Evolutionary conservation across 2,113 vertebrate species (phyloP).

Genomic region (Pavo muticus): DNA sequence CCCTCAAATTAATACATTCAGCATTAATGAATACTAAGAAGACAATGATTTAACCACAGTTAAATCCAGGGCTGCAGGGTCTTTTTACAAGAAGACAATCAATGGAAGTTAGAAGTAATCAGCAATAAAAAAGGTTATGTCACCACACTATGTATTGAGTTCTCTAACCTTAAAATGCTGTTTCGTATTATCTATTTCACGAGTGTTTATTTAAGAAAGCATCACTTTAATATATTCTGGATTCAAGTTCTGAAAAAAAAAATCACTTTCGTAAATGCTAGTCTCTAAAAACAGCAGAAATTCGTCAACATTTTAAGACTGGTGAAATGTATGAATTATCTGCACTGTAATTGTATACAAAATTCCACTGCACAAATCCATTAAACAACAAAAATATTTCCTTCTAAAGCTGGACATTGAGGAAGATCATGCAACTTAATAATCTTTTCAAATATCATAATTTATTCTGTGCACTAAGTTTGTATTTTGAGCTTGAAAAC

Average conservation of each 20-base stretch:
- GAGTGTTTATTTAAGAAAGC: neutral
- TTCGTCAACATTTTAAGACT: neutral
- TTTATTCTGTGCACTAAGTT: neutral
- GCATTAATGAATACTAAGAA: neutral
- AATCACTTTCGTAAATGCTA: accelerated
- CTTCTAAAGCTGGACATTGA: neutral
- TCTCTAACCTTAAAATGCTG: neutral
- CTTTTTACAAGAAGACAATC: neutral
- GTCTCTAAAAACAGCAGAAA: neutral
- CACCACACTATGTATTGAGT: neutral
- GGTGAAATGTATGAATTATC: neutral
- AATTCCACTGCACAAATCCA: neutral
- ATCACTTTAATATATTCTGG: accelerated
- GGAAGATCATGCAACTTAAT: neutral
- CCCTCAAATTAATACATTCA: neutral
- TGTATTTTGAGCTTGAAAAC: constrained; percentile 11
- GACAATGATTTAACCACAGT: neutral
- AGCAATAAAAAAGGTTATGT: neutral
- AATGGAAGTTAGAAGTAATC: neutral
- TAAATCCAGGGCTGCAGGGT: neutral
- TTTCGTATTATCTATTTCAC: neutral
- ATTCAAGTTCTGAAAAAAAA: neutral
- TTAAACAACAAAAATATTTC: neutral
- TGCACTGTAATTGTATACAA: neutral
- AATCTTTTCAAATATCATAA: neutral